These are phyloP conservation scores for Megaceryle alcyon DNA, from an alignment of 2,797 vertebrate genomes.

Conservation along the genomic window DNA sequence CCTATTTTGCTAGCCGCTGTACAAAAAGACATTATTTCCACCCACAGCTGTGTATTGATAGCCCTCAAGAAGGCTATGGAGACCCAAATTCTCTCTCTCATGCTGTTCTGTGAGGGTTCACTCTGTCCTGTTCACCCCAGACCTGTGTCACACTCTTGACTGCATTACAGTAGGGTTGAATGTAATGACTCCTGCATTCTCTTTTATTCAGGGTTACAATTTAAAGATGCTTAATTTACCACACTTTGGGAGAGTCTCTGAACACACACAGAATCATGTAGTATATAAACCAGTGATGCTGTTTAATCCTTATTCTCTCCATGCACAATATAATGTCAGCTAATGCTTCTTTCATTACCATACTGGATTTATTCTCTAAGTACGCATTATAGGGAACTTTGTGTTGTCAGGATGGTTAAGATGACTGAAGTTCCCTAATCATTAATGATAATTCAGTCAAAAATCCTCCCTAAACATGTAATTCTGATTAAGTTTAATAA, in stretches of 20 bases:
- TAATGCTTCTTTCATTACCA: neutral
- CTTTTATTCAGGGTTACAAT: neutral
- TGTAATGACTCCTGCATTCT: neutral
- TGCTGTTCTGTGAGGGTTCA: neutral
- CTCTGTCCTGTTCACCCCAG: neutral
- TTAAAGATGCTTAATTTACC: neutral
- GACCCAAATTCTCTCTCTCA: neutral
- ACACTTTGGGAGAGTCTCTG: neutral
- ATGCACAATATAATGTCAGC: accelerated
- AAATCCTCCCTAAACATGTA: neutral
- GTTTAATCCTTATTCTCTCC: neutral
- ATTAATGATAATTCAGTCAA: neutral
- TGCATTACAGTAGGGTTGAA: neutral
- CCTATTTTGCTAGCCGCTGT: neutral
- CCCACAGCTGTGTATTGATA: neutral
- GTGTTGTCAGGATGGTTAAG: neutral
- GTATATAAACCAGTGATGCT: neutral
- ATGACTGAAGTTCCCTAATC: neutral
- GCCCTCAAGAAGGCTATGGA: neutral
- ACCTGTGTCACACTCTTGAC: neutral
- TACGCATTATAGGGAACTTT: neutral
- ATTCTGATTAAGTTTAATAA: neutral
- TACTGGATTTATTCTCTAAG: neutral
- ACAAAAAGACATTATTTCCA: neutral
- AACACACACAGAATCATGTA: neutral